Conservation (phyloP, 1,140 invertebrate genomes). For the Drosophila jambulina region DNA sequence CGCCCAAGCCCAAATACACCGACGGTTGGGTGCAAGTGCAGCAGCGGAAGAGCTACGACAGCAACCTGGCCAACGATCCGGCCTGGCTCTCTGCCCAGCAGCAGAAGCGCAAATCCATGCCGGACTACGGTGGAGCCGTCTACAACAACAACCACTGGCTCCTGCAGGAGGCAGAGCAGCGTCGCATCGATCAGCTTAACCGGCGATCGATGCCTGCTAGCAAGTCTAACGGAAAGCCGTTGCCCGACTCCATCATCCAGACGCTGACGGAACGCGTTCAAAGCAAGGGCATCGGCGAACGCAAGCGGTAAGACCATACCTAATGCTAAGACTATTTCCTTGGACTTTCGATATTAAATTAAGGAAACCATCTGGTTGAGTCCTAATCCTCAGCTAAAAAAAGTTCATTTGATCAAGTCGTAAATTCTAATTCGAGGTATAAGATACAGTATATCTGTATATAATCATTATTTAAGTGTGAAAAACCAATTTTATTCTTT, state of each 20-base stretch:
- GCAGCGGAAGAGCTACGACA: constrained; percentile 63
- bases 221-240: constrained; percentile 85
- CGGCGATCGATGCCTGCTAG: constrained; percentile 54
- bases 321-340: neutral
- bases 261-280: constrained; percentile 90
- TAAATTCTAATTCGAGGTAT: too few species aligned
- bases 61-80: constrained; percentile 63
- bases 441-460: too few species aligned
- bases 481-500: too few species aligned
- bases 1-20: constrained; percentile 90
- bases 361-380: neutral
- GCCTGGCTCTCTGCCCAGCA: constrained; percentile 87
- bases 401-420: neutral
- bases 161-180: constrained; percentile 96
- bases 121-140: constrained; percentile 81
- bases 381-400: neutral
- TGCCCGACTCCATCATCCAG: constrained; percentile 90
- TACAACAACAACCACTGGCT: constrained; percentile 93
- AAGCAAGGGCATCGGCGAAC: constrained; percentile 86
- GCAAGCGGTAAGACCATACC: constrained; percentile 78
- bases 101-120: constrained; percentile 89
- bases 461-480: too few species aligned
- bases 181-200: constrained; percentile 86
- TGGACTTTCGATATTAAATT: neutral
- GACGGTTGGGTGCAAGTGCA: constrained; percentile 84